Evolutionary conservation across 2,888 invertebrate genomes (phyloP), one percentile per base, ranked within the genome.

Genomic region (Cremastinae sp.): DNA sequence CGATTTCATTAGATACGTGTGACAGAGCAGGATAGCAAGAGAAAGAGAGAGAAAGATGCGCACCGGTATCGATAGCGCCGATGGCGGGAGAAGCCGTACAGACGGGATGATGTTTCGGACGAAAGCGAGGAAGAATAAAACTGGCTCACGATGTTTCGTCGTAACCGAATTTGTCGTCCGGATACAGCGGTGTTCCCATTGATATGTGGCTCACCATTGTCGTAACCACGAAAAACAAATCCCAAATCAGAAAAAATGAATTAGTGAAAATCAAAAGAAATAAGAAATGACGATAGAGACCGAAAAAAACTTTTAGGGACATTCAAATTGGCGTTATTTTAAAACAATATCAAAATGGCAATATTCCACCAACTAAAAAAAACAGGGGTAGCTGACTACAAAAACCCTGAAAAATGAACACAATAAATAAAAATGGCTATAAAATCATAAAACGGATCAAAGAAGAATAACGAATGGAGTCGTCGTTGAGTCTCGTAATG

Each of bases 191-290:
- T 88, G 85, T 85, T 88, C 88, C 82, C 87, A 88, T 88, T 88
- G 88, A 87, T 87, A 87, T 87, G 88, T 87, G 82, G 87, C 80
- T 81, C 85, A 85, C 82, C 85, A 87, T 85, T 87, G 87, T 85
- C 87, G 84, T 86, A 86, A 83, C 80, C 81, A 80, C 78, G 69
- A 83, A 82, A 80, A 83, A 80, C 35, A 35, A 18, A 28, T 39
- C 37, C 22, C 55, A 53, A 47, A 20, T 58, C 41, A 58, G 49
- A 41, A 55, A 41, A 69, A 64, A 22, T 43, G 51, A 10, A 28
- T 58, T 20, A 10, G 2, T n/a, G 7, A 35, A 49, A 49, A n/a
- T 16, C 2, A 8, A 5, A 9, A 18, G 18, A 16, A 5, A 49
- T 22, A 20, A 2, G 22, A 20, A n/a, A 20, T 20, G 22, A n/a